Evolutionary conservation across 1,140 invertebrate species (phyloP).

Genomic region (Archivesica marissinica): DNA sequence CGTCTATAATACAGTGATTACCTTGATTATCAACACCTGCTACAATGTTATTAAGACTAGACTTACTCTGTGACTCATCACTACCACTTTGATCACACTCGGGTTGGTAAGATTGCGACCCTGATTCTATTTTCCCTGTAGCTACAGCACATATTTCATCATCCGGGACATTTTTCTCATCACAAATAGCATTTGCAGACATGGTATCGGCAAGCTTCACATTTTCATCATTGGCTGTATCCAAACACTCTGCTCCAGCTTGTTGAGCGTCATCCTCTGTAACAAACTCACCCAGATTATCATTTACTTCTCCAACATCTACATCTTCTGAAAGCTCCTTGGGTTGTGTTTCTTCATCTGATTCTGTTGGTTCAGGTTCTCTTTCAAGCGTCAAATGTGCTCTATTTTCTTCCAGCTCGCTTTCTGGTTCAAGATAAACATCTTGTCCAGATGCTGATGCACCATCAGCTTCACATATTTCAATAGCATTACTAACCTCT

Average conservation of each 20-base stretch:
- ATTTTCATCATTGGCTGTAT: constrained; percentile 6
- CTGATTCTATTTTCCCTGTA: constrained; percentile 16
- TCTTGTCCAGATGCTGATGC: constrained; percentile 25
- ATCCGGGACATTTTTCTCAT: constrained; percentile 41
- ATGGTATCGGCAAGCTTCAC: background rate
- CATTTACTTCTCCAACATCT: background rate
- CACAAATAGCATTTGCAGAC: background rate
- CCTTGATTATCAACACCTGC: background rate
- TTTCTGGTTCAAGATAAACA: constrained; percentile 12
- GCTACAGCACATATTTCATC: constrained; percentile 52
- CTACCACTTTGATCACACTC: constrained; percentile 60
- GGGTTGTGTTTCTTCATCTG: constrained; percentile 11
- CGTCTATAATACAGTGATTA: background rate
- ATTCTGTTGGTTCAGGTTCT: constrained; percentile 46
- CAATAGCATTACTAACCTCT: background rate
- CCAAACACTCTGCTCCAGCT: background rate
- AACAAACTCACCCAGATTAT: background rate
- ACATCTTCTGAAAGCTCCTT: background rate
- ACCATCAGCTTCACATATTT: constrained; percentile 27
- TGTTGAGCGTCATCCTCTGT: background rate
- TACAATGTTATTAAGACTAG: constrained; percentile 2
- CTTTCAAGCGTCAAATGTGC: background rate
- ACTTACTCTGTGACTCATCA: background rate
- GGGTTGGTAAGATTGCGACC: constrained; percentile 38
- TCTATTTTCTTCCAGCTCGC: constrained; percentile 35